phyloP scores from a whole-genome alignment of 1,140 invertebrate genomes.

The Macrocentrus cingulum region DNA sequence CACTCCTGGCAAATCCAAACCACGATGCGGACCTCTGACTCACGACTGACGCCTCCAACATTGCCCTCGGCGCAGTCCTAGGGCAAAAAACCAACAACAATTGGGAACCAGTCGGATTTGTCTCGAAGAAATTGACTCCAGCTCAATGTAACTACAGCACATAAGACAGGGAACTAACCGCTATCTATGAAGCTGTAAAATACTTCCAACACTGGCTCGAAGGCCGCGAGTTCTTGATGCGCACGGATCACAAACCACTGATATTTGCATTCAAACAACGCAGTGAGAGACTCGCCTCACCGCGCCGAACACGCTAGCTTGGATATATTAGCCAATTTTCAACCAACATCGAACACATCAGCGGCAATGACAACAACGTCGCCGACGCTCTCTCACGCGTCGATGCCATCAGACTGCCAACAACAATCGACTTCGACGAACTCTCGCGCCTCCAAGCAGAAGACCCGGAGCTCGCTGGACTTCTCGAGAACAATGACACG shows the following conservation, averaged over 20 bases:
- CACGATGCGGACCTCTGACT: too few species aligned
- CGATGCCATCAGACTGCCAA: constrained; percentile 13
- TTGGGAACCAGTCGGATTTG: constrained; percentile 28
- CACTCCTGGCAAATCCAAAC: too few species aligned
- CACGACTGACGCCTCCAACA: too few species aligned
- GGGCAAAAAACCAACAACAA: constrained; percentile 22
- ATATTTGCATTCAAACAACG: constrained; percentile 28
- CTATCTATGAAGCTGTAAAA: constrained; percentile 37
- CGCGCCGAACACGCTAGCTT: constrained; percentile 24
- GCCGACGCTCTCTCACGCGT: constrained; percentile 38
- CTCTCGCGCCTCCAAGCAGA: not conserved
- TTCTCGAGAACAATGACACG: constrained; percentile 1
- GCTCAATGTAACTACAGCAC: constrained; percentile 36
- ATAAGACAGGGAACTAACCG: constrained; percentile 37
- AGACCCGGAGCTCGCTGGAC: constrained; percentile 12
- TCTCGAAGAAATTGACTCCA: constrained; percentile 19
- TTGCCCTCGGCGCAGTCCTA: constrained; percentile 28
- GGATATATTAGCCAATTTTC: constrained; percentile 29
- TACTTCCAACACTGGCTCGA: constrained; percentile 38
- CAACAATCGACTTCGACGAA: constrained; percentile 13
- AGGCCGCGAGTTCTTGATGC: constrained; percentile 32
- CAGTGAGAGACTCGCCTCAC: not conserved
- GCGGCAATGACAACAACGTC: constrained; percentile 33
- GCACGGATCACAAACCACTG: constrained; percentile 43
- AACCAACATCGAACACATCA: constrained; percentile 34